Conservation (phyloP, 2,113 vertebrate genomes). For the Heteronetta atricapilla region DNA sequence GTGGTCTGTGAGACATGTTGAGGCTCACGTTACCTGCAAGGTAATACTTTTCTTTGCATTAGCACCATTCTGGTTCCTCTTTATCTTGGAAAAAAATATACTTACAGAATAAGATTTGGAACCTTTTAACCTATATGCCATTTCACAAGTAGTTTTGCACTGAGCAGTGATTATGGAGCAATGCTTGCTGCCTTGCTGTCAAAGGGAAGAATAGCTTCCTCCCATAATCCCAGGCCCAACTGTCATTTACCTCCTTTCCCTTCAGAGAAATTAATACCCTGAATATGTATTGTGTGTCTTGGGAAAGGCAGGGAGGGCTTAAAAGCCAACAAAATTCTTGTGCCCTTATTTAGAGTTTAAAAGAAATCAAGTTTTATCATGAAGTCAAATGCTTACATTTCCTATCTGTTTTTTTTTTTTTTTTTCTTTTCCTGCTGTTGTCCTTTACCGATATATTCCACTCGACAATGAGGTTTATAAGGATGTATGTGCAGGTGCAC, state of each 20-base stretch:
- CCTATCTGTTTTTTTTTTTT: not conserved
- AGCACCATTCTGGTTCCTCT: not conserved
- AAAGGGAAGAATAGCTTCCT: not conserved
- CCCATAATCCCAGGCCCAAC: not conserved
- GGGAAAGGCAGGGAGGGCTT: not conserved
- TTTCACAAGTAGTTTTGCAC: not conserved
- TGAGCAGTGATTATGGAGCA: not conserved
- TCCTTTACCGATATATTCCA: not conserved
- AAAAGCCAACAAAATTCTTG: not conserved
- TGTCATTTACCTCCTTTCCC: not conserved
- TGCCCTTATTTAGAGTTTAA: not conserved
- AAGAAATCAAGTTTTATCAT: not conserved
- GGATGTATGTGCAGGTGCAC: not conserved
- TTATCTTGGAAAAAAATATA: not conserved
- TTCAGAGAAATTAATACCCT: not conserved
- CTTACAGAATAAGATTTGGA: not conserved
- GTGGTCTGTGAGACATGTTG: not conserved
- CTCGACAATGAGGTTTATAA: not conserved
- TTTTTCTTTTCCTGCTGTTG: not conserved
- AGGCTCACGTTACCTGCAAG: not conserved
- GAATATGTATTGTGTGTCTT: rapidly evolving
- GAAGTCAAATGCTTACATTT: not conserved
- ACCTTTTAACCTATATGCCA: not conserved
- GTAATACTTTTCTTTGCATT: not conserved
- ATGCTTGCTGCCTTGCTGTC: not conserved